Base-by-base conservation (phyloP, 2,113 vertebrate genomes). In the Passer domesticus region DNA sequence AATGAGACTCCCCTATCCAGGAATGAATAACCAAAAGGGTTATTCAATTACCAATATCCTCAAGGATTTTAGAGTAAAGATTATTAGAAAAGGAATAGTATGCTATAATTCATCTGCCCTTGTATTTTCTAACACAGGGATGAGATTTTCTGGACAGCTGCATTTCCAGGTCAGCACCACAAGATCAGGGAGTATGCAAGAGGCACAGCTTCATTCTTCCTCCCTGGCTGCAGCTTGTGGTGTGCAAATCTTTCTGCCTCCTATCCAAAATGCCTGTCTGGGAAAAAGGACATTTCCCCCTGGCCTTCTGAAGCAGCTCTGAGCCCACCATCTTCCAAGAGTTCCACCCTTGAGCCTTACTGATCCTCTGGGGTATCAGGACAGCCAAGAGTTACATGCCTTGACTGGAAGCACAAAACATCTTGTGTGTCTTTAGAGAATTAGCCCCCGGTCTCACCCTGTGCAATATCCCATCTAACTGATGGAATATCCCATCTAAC, bases 201-300 rank as follows among this genome's bases (percentile, higher is more conserved):
- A 73, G n/a, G 15, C 37, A 23, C 24, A 58, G 49, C 25, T 67
- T 66, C 75, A 37, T 68, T 60, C 39, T 11, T 69, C 13, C 31
- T 49, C 16, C 8, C 41, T 13, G 14, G 30, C 17, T 30, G 15
- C 37, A 78, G 63, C 5, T 17, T 60, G 52, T 37, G 41, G 24
- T n/a, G 37, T 15, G 49, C n/a, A 44, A 56, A 92, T 11, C 5
- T 41, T 19, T 17, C 76, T 39, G 9, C 25, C 28, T 52, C 24
- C 14, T 49, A 18, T 24, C 11, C 0, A 1, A 73, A 77, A 33
- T 15, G 24, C 18, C 74, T 50, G 0, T 43, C 1, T 3, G 21
- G 30, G 3, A 2, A 6, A 69, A 55, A 79, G 28, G 22, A 53
- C 24, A 12, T n/a, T 64, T 69, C 7, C 15, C 16, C 24, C 15